A percentile compares a stretch with the other conserved stretches of the same genome.
Conservation (phyloP, 1,140 invertebrate species). For the Musca vetustissima region DNA sequence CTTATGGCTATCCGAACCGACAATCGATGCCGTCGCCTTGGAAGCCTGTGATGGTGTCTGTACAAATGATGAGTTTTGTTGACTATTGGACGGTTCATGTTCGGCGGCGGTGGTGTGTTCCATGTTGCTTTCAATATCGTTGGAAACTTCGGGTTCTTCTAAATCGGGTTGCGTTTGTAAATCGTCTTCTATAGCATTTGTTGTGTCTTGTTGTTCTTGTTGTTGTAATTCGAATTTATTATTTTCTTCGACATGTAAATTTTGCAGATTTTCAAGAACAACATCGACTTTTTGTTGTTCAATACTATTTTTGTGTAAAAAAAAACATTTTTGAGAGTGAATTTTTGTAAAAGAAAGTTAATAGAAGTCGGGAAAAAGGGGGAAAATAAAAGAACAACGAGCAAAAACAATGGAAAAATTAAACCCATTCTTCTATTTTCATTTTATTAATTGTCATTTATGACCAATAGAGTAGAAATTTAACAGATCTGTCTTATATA, state of each 20-base stretch:
- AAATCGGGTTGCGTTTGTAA: constrained; percentile 30
- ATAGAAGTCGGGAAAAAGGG: neutral
- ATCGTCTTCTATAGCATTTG: constrained; percentile 25
- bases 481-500: too few relatives aligned
- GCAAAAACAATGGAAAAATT: too few relatives aligned
- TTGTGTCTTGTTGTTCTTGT: neutral
- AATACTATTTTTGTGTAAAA: neutral
- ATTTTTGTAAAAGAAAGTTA: neutral
- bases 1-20: constrained; percentile 16
- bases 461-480: too few relatives aligned
- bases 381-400: neutral
- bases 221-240: neutral
- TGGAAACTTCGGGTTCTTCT: constrained; percentile 22
- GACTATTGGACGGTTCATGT: neutral
- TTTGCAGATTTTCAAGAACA: constrained; percentile 37
- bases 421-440: too few relatives aligned
- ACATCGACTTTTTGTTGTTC: constrained; percentile 29
- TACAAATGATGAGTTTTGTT: neutral
- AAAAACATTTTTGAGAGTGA: neutral
- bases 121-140: neutral
- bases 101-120: constrained; percentile 28
- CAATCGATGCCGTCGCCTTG: neutral
- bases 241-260: constrained; percentile 30
- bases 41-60: constrained; percentile 7
- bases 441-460: too few relatives aligned